phyloP scores from a whole-genome alignment of 2,888 invertebrate species.

The Melinopterus prodromus region DNA sequence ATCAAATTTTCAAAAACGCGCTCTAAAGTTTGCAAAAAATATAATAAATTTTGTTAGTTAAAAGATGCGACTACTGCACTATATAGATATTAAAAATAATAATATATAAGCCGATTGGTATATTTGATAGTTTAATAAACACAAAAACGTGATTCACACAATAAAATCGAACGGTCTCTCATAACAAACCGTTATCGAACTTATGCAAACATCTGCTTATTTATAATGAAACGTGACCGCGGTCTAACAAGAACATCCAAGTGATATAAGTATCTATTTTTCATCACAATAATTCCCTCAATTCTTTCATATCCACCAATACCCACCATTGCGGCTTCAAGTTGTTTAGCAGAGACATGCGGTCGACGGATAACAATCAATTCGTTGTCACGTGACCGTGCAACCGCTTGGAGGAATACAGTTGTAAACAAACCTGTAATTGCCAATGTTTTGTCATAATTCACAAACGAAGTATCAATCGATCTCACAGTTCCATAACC shows the following conservation, averaged over 20 bases:
- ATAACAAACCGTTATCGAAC: neutral
- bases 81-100: too few relatives aligned
- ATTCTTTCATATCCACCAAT: neutral
- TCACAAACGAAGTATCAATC: constrained; percentile 27
- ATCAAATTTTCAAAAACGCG: too few relatives aligned
- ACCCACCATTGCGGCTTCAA: neutral
- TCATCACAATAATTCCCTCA: neutral
- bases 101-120: too few relatives aligned
- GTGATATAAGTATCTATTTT: neutral
- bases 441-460: constrained; percentile 32
- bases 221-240: neutral
- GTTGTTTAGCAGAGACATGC: neutral
- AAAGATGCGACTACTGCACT: too few relatives aligned
- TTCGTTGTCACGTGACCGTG: constrained; percentile 33
- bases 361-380: neutral
- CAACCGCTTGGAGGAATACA: constrained; percentile 21
- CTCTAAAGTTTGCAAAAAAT: too few relatives aligned
- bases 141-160: neutral
- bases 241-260: neutral
- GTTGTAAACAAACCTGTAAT: constrained; percentile 37
- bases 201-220: neutral
- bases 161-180: neutral
- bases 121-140: neutral
- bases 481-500: constrained; percentile 24
- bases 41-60: too few relatives aligned